Conservation (phyloP, 1,140 invertebrate genomes). For the Vanessa atalanta region DNA sequence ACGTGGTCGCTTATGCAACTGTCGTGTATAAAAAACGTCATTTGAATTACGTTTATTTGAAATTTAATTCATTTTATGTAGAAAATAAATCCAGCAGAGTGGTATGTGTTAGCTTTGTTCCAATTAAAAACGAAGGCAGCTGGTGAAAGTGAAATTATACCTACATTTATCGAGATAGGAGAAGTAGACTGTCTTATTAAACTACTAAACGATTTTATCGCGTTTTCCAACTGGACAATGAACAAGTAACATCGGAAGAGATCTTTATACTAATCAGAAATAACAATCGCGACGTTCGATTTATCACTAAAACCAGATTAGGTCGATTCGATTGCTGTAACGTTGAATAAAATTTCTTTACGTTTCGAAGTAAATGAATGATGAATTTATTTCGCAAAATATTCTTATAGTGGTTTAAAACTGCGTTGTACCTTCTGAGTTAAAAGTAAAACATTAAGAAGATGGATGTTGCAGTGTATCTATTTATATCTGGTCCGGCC, state of each 20-base stretch:
- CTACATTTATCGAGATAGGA: background rate
- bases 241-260: slow-evolving; percentile 47
- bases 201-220: slow-evolving; percentile 51
- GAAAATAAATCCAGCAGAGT: background rate
- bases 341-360: background rate
- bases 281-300: slow-evolving; percentile 2
- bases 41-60: background rate
- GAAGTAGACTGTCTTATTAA: slow-evolving; percentile 37
- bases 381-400: slow-evolving; percentile 1
- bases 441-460: slow-evolving; percentile 67
- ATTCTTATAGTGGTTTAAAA: slow-evolving; percentile 32
- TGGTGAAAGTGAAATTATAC: slow-evolving; percentile 9
- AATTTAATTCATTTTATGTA: background rate
- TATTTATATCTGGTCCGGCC: slow-evolving; percentile 77
- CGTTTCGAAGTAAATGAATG: background rate
- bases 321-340: background rate
- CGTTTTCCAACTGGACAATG: slow-evolving; percentile 49
- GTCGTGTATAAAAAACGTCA: slow-evolving; percentile 23
- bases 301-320: background rate
- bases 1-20: slow-evolving; percentile 58
- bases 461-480: slow-evolving; percentile 72
- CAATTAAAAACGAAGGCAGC: slow-evolving; percentile 8
- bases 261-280: slow-evolving; percentile 54
- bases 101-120: background rate
- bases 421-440: slow-evolving; percentile 36